Conservation (phyloP, 2,797 vertebrate genomes). For the Echeneis naucrates region DNA sequence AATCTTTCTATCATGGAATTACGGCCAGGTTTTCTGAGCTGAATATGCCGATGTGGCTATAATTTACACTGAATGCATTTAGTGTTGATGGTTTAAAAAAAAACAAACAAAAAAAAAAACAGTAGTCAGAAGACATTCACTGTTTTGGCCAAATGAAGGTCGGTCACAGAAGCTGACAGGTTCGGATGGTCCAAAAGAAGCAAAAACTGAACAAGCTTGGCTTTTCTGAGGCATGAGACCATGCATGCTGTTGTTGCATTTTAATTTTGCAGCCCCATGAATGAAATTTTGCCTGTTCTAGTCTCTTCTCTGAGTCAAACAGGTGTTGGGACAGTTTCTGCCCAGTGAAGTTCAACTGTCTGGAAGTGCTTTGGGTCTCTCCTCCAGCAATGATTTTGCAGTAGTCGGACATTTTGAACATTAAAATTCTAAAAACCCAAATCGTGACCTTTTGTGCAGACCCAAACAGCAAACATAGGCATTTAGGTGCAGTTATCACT, state of each 20-base stretch:
- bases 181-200: too few relatives aligned
- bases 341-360: slow-evolving; percentile 1
- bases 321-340: neutral
- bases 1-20: neutral
- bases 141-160: slow-evolving; percentile 9
- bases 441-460: too few relatives aligned
- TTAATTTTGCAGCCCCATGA: slow-evolving; percentile 3
- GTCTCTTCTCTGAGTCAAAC: too few relatives aligned
- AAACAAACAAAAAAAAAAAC: too few relatives aligned
- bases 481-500: too few relatives aligned
- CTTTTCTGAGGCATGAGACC: too few relatives aligned
- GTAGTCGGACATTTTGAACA: too few relatives aligned
- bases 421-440: too few relatives aligned
- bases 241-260: too few relatives aligned
- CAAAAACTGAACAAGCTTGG: too few relatives aligned
- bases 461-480: too few relatives aligned
- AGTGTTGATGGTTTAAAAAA: slow-evolving; percentile 11
- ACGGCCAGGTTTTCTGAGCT: neutral
- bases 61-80: neutral
- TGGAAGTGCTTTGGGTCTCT: slow-evolving; percentile 2
- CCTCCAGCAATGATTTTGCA: too few relatives aligned
- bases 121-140: neutral
- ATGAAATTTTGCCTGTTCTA: neutral
- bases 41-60: neutral
- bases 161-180: neutral